Evolutionary conservation across 2,888 invertebrate genomes (phyloP).

Genomic region (Lithophane socia): DNA sequence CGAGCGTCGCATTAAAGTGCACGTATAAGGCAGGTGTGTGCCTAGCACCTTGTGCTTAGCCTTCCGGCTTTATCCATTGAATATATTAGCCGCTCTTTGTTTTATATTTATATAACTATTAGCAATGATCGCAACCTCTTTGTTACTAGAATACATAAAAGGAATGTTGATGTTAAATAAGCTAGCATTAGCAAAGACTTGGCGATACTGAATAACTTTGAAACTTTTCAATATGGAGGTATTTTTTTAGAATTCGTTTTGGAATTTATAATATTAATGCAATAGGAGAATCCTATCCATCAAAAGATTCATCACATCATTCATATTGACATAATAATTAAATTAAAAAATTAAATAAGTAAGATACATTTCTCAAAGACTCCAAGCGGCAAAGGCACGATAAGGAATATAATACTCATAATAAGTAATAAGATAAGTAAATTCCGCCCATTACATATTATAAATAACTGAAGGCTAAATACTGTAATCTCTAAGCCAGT

Average conservation of each 20-base stretch:
- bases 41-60: conserved; percentile 83
- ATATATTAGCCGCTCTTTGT: conserved; percentile 82
- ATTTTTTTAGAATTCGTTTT: neutral
- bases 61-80: conserved; percentile 83
- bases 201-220: conserved; percentile 3
- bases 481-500: conserved; percentile 1
- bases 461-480: neutral
- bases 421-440: neutral
- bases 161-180: conserved; percentile 40
- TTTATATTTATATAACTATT: conserved; percentile 68
- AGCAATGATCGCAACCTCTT: conserved; percentile 49
- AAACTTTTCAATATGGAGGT: neutral
- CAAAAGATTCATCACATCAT: neutral
- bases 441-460: neutral
- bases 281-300: neutral
- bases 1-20: conserved; percentile 70
- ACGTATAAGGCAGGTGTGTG: conserved; percentile 80
- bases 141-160: conserved; percentile 47
- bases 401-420: neutral
- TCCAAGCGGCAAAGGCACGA: neutral
- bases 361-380: neutral
- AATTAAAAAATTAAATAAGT: neutral
- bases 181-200: conserved; percentile 11
- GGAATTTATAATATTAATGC: neutral
- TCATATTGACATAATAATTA: neutral